Conservation (phyloP, 1,140 invertebrate genomes). For the Phortica variegata region DNA sequence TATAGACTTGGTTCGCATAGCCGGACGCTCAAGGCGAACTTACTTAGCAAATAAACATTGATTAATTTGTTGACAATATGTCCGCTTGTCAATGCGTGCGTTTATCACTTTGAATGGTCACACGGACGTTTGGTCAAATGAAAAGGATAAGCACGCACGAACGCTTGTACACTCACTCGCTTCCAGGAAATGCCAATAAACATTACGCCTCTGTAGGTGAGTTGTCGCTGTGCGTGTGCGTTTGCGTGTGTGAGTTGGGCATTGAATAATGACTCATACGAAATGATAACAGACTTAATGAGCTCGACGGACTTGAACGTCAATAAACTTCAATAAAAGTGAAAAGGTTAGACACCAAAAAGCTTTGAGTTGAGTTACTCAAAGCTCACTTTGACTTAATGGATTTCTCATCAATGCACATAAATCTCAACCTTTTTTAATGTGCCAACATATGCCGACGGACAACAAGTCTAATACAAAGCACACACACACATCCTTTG, state of each 20-base stretch:
- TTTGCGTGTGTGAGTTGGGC: conserved; percentile 11
- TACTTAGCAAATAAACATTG: conserved; percentile 57
- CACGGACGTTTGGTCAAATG: conserved; percentile 12
- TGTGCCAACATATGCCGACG: no score
- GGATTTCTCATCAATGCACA: conserved; percentile 45
- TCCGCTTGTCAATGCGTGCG: conserved; percentile 11
- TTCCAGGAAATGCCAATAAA: not conserved
- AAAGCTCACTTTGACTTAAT: conserved; percentile 44
- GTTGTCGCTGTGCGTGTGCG: no score
- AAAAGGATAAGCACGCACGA: conserved; percentile 4
- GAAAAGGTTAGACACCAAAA: conserved; percentile 50
- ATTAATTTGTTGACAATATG: conserved; percentile 56
- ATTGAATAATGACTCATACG: conserved; percentile 39
- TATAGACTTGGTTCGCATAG: conserved; percentile 5
- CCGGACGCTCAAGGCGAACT: conserved; percentile 39
- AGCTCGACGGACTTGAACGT: conserved; percentile 5
- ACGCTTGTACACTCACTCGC: not conserved
- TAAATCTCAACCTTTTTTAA: conserved; percentile 34
- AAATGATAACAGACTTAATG: not conserved
- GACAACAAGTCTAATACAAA: no score
- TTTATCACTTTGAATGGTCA: conserved; percentile 8
- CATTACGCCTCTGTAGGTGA: conserved; percentile 25
- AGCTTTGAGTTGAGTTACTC: conserved; percentile 1
- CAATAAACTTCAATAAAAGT: conserved; percentile 54
- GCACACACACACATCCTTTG: no score